Evolutionary conservation across 2,888 invertebrate genomes (phyloP).

Genomic region (Himalopsyche japonica): DNA sequence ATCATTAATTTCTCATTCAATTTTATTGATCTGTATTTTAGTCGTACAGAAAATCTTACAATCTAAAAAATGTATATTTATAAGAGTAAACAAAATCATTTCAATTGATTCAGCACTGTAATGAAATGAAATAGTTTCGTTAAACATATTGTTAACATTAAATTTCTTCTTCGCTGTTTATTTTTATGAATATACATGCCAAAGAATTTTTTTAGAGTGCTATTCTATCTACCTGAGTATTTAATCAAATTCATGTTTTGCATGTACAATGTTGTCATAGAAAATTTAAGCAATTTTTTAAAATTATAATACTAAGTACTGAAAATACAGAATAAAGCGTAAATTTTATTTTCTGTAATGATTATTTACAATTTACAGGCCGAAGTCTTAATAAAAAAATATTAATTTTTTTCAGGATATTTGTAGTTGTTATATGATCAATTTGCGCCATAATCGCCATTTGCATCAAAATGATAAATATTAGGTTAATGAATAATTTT

Average conservation of each 20-base stretch:
- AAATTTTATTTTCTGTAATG: conserved; percentile 34
- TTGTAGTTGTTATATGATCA: conserved; percentile 11
- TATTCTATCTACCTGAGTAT: conserved; percentile 26
- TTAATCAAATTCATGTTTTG: conserved; percentile 30
- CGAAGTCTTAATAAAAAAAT: conserved; percentile 30
- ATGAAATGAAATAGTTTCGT: neutral
- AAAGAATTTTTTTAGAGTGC: conserved; percentile 3
- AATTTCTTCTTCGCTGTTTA: conserved; percentile 11
- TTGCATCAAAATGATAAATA: conserved; percentile 24
- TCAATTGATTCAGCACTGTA: neutral
- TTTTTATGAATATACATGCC: conserved; percentile 23
- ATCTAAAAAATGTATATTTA: conserved; percentile 23
- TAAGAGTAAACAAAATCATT: conserved; percentile 22
- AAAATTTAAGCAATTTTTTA: conserved; percentile 31
- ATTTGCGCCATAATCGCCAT: conserved; percentile 29
- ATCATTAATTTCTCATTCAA: neutral
- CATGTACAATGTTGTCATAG: conserved; percentile 23
- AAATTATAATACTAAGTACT: conserved; percentile 39
- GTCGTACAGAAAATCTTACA: conserved; percentile 5
- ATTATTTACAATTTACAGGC: conserved; percentile 41
- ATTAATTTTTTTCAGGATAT: conserved; percentile 4
- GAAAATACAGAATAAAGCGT: conserved; percentile 41
- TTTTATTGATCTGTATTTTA: neutral
- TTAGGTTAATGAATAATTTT: conserved; percentile 27
- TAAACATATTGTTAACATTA: neutral